phyloP scores from a whole-genome alignment of 2,888 invertebrate genomes.

The Drosophila fungiperda region DNA sequence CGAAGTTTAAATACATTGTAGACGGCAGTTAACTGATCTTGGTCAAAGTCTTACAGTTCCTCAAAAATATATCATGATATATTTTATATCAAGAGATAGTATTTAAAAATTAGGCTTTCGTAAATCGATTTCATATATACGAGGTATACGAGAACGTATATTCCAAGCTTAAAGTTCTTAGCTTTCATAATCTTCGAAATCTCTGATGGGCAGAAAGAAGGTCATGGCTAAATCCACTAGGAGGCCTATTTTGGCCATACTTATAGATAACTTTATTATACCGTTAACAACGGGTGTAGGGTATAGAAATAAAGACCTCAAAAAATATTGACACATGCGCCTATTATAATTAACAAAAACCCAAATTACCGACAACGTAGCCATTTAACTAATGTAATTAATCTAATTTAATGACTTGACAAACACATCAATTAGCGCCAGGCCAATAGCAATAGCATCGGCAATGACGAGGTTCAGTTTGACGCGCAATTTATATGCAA shows the following conservation, averaged over 20 bases:
- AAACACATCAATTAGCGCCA: conserved; percentile 81
- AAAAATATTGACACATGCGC: conserved; percentile 30
- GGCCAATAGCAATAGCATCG: conserved; percentile 11
- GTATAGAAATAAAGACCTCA: background rate
- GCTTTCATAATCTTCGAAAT: background rate
- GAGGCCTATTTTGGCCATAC: background rate
- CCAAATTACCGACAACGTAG: conserved; percentile 31
- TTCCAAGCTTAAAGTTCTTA: background rate
- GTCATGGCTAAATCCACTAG: background rate
- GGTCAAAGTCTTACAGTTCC: background rate
- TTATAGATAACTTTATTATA: background rate
- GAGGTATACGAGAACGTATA: background rate
- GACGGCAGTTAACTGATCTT: background rate
- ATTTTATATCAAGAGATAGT: background rate
- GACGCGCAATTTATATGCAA: conserved; percentile 73
- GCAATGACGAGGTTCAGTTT: conserved; percentile 21
- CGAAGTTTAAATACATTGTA: background rate
- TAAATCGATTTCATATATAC: background rate
- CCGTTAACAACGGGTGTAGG: background rate
- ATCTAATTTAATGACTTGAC: conserved; percentile 82
- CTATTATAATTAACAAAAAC: conserved; percentile 23
- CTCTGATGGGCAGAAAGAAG: background rate
- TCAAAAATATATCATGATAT: background rate
- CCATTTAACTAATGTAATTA: conserved; percentile 81
- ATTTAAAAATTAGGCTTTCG: background rate